Percentiles rank a stretch among this genome's conserved stretches.
Evolutionary conservation across 2,113 vertebrate genomes (phyloP).

Genomic region (Silurus meridionalis): DNA sequence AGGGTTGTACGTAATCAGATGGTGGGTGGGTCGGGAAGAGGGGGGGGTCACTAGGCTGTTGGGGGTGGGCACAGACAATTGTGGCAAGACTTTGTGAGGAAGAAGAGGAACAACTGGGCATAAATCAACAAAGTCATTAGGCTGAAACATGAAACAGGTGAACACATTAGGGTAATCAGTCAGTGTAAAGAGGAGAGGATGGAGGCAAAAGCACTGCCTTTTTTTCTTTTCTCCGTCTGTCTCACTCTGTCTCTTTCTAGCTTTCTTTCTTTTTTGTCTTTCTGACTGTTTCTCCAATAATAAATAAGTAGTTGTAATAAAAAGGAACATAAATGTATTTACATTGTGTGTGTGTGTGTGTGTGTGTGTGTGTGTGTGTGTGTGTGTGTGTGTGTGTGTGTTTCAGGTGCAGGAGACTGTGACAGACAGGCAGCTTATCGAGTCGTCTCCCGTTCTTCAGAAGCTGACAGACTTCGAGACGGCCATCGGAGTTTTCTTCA

Average conservation of each 20-base stretch:
- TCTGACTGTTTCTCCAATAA: too few species aligned
- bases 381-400: background rate
- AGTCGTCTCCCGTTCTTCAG: slow-evolving; percentile 96
- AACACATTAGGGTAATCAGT: background rate
- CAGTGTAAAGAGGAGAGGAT: background rate
- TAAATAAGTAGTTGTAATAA: too few species aligned
- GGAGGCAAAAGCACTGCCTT: background rate
- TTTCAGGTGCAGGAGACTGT: slow-evolving; percentile 92
- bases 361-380: too few species aligned
- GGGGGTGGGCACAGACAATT: background rate
- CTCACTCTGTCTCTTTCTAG: too few species aligned
- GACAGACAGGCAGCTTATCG: slow-evolving; percentile 93
- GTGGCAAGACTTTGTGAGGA: background rate
- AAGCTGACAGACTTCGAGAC: slow-evolving; percentile 93
- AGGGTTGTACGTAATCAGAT: background rate
- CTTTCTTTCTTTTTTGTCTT: too few species aligned
- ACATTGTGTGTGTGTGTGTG: background rate
- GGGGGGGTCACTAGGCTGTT: background rate
- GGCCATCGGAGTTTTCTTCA: slow-evolving; percentile 91
- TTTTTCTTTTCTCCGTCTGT: too few species aligned
- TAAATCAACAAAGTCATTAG: too few species aligned
- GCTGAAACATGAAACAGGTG: background rate
- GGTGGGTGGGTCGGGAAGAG: too few species aligned
- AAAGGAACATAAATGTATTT: too few species aligned
- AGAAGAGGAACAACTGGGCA: background rate